phyloP scores from a whole-genome alignment of 2,113 vertebrate genomes.

The Lepidothrix coronata region DNA sequence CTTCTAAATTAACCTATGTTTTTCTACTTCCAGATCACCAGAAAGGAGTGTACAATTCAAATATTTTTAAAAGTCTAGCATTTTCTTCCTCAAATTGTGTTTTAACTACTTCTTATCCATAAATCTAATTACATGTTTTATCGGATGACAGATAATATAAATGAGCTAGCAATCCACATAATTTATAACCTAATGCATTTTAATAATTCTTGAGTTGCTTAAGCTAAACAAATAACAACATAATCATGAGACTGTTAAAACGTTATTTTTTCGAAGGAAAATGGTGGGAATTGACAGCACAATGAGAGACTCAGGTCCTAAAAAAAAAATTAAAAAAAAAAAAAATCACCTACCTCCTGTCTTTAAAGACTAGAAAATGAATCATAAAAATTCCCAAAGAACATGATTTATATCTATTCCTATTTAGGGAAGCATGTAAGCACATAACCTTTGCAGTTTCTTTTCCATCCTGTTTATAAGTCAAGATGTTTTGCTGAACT shows the following conservation, averaged over 20 bases:
- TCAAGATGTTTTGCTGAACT: neutral
- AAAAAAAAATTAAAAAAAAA: neutral
- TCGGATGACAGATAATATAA: neutral
- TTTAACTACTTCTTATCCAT: neutral
- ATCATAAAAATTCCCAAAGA: neutral
- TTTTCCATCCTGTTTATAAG: neutral
- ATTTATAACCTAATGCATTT: neutral
- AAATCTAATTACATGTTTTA: conserved; percentile 8
- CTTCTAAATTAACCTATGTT: neutral
- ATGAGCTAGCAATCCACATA: neutral
- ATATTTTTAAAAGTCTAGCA: neutral
- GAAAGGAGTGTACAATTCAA: neutral
- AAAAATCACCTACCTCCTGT: neutral
- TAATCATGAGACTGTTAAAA: neutral
- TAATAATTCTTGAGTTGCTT: neutral
- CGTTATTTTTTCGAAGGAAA: neutral
- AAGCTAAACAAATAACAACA: neutral
- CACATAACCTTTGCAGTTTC: neutral
- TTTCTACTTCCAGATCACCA: neutral
- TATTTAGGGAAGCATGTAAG: neutral
- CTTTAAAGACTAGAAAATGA: neutral
- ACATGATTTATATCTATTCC: neutral
- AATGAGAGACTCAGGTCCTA: fast-evolving
- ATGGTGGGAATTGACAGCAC: neutral
- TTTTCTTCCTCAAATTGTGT: neutral